Evolutionary conservation across 1,140 invertebrate species (phyloP).

Genomic region (Delia radicum): DNA sequence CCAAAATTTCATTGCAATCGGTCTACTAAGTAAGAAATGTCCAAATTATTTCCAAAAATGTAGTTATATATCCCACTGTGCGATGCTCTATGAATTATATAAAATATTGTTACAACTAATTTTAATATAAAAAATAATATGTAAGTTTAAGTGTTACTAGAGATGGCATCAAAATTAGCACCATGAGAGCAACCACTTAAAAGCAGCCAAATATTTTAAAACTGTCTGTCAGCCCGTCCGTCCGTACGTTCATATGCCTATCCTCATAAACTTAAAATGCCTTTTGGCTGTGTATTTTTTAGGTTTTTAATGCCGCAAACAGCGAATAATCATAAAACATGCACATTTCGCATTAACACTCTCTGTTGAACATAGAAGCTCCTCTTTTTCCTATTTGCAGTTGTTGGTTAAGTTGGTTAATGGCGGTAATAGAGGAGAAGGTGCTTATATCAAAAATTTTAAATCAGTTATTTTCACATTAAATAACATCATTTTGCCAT

Average conservation of each 20-base stretch:
- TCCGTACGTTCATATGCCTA: neutral
- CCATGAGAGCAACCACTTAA: neutral
- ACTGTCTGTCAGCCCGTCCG: neutral
- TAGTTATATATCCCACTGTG: too few species aligned
- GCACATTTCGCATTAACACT: conserved; percentile 4
- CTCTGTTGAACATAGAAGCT: neutral
- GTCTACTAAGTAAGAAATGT: too few species aligned
- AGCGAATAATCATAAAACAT: neutral
- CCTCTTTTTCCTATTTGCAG: neutral
- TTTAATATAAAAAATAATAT: too few species aligned
- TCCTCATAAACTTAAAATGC: neutral
- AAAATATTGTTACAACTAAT: too few species aligned
- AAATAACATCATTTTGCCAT: neutral
- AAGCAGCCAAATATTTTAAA: neutral
- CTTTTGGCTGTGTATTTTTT: too few species aligned
- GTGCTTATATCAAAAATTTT: neutral
- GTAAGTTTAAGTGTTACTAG: too few species aligned
- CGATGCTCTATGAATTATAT: too few species aligned
- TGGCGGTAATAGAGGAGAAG: neutral
- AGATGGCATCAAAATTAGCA: neutral
- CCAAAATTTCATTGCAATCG: too few species aligned
- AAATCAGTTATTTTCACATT: neutral
- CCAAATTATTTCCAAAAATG: too few species aligned
- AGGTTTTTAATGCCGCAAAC: neutral
- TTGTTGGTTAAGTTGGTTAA: neutral